Evolutionary conservation across 1,140 invertebrate genomes (phyloP), one percentile per base, ranked within the genome.

Genomic region (Eupristina koningsbergeri): DNA sequence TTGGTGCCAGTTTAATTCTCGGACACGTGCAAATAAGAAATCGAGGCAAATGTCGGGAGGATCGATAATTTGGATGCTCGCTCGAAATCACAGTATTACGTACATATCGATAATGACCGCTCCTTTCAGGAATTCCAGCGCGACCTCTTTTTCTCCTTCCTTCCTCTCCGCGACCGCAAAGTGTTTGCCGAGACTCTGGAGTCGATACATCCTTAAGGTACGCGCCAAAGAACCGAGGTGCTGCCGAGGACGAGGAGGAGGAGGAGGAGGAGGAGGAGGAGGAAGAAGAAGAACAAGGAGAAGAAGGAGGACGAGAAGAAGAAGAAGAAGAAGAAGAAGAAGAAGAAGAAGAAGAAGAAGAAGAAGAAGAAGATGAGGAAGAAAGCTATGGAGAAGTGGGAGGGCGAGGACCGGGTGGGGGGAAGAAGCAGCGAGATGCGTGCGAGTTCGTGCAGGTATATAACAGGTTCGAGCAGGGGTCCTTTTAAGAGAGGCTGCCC

Each of bases 371-470:
- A n/a, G n/a, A n/a, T n/a, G n/a, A n/a, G n/a, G 41, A 45, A 11
- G 41, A 26, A n/a, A n/a, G n/a, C n/a, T n/a, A n/a, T n/a, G 50
- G 58, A 47, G 45, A n/a, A 39, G 83, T 26, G n/a, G 15, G 22
- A 36, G 0, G 67, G 26, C 9, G 17, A 36, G 0, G 36, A 26
- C n/a, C n/a, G n/a, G n/a, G n/a, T n/a, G n/a, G n/a, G n/a, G n/a
- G n/a, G n/a, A n/a, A n/a, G n/a, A n/a, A n/a, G 47, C 63, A 39
- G 69, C 78, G 79, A 79, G 86, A 87, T 88, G 87, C 87, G 88
- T 88, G 89, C 88, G 86, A 89, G 88, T 88, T 88, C 83, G 85
- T 89, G 88, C 89, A 89, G 87, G 86, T 90, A 89, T n/a, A n/a
- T 89, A 89, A 90, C 89, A 90, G 89, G 89, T 89, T 90, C 86